phyloP scores from a whole-genome alignment of 2,113 vertebrate species.

The Acrocephalus kingi region DNA sequence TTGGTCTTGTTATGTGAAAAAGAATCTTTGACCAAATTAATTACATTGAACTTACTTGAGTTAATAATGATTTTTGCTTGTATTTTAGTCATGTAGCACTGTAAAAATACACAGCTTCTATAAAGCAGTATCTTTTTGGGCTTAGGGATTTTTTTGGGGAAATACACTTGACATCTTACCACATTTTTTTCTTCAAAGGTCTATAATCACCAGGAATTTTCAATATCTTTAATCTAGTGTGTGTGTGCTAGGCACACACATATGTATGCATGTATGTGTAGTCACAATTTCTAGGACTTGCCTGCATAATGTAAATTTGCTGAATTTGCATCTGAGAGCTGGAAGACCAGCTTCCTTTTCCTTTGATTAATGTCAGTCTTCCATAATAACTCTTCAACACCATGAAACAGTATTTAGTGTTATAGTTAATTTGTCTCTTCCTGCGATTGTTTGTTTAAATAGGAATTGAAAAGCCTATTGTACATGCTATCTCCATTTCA shows the following conservation, averaged over 20 bases:
- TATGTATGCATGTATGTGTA: accelerated
- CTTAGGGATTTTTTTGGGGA: neutral
- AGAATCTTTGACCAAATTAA: neutral
- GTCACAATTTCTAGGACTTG: neutral
- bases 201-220: neutral
- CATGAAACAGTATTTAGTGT: neutral
- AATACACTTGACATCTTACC: neutral
- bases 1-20: neutral
- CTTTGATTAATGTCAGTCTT: neutral
- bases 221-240: neutral
- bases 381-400: neutral
- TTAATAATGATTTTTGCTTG: neutral
- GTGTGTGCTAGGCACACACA: neutral
- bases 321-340: neutral
- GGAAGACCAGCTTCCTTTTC: constrained; percentile 27
- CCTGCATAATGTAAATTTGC: neutral
- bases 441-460: constrained; percentile 34
- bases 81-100: neutral
- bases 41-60: neutral
- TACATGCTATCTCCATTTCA: neutral
- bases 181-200: neutral
- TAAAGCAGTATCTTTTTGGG: neutral
- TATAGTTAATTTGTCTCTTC: constrained; percentile 7
- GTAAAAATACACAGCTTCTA: neutral
- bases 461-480: neutral